Evolutionary conservation across 2,888 invertebrate genomes (phyloP).

Genomic region (Aspidiotus destructor): DNA sequence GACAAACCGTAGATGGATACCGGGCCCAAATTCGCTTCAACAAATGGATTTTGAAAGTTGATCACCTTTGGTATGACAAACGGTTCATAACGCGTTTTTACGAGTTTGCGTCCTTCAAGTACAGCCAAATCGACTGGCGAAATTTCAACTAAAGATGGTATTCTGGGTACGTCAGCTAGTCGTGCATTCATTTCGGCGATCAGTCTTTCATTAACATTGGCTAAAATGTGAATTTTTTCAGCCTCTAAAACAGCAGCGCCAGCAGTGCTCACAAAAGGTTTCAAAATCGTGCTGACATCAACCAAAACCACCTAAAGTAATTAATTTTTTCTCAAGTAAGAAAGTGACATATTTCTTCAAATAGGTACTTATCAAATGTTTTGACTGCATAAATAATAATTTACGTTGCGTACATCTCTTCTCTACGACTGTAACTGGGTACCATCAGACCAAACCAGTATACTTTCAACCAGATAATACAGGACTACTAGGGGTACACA

Average conservation of each 20-base stretch:
- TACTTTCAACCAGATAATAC: no score
- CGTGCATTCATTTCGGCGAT: slow-evolving; percentile 63
- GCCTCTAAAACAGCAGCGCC: slow-evolving; percentile 74
- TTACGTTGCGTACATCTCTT: no score
- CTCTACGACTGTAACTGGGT: no score
- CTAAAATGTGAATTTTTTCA: slow-evolving; percentile 72
- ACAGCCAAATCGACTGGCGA: slow-evolving; percentile 76
- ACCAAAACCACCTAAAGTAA: slow-evolving; percentile 40
- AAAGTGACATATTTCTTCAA: no score
- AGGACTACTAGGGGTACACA: no score
- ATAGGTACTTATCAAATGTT: no score
- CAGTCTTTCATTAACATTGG: slow-evolving; percentile 64
- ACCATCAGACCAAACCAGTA: no score
- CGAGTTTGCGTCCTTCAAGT: slow-evolving; percentile 59
- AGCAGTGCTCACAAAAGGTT: slow-evolving; percentile 67
- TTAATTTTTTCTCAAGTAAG: no score
- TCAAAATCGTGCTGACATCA: slow-evolving; percentile 71
- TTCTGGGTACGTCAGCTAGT: slow-evolving; percentile 58
- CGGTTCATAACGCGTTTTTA: slow-evolving; percentile 60
- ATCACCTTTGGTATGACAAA: slow-evolving; percentile 42
- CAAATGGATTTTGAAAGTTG: slow-evolving; percentile 33
- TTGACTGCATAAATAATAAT: no score
- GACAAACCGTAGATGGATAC: slow-evolving; percentile 56
- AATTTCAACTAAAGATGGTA: slow-evolving; percentile 59
- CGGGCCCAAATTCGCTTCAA: slow-evolving; percentile 20